phyloP scores from a whole-genome alignment of 2,888 invertebrate species.

The Macrosoma leucophasiata region DNA sequence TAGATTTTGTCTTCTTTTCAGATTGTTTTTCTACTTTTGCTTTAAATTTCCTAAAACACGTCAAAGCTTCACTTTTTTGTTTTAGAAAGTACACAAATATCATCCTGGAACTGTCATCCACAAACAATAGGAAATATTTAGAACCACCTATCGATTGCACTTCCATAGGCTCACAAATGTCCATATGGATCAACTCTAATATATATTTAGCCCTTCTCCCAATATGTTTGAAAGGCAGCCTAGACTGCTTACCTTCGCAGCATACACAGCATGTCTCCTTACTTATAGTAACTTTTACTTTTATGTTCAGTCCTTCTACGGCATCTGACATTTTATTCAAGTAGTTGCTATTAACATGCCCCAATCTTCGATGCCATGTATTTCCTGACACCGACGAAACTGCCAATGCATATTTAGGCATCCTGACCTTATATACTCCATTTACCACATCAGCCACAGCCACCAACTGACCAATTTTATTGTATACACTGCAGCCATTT shows the following conservation, averaged over 20 bases:
- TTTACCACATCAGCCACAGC: not conserved
- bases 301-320: constrained; percentile 12
- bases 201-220: too few relatives aligned
- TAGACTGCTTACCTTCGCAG: constrained; percentile 8
- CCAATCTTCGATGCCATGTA: constrained; percentile 1
- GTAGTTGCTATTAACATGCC: constrained; percentile 6
- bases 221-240: constrained; percentile 2
- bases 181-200: too few relatives aligned
- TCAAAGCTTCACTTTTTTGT: too few relatives aligned
- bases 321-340: constrained; percentile 17
- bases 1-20: too few relatives aligned
- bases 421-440: not conserved
- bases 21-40: too few relatives aligned
- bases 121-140: too few relatives aligned
- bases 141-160: too few relatives aligned
- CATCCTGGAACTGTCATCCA: too few relatives aligned
- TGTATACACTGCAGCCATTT: not conserved
- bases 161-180: too few relatives aligned
- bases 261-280: not conserved
- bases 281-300: constrained; percentile 1
- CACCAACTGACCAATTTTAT: not conserved
- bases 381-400: not conserved
- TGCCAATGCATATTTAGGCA: not conserved
- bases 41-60: too few relatives aligned
- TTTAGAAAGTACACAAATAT: too few relatives aligned